These are phyloP conservation scores for Hyperoplus lanceolatus DNA, from an alignment of 2,797 vertebrate genomes.

Conservation along the genomic window DNA sequence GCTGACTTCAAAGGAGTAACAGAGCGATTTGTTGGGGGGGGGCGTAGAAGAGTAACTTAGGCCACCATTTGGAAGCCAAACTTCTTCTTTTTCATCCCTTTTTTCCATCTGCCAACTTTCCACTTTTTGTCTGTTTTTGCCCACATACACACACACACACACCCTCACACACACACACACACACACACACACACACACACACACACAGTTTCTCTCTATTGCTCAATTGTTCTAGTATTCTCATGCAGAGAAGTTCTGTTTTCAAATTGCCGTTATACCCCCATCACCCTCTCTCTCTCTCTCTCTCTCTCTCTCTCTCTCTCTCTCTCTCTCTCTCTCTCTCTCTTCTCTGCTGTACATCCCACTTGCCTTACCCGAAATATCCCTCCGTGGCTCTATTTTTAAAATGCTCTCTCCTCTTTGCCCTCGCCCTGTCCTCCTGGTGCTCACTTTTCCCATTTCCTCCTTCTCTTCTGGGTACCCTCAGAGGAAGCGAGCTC, in stretches of 20 bases:
- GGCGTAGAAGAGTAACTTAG: slow-evolving; percentile 12
- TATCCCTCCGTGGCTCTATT: slow-evolving; percentile 61
- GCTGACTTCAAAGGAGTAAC: no score
- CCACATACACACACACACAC: no score
- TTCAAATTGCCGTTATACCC: slow-evolving; percentile 44
- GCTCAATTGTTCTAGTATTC: not conserved
- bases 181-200: not conserved
- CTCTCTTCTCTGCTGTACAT: slow-evolving; percentile 50
- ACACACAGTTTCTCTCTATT: not conserved
- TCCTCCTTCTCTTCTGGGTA: slow-evolving; percentile 34
- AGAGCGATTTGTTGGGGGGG: no score
- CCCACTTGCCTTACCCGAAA: slow-evolving; percentile 63
- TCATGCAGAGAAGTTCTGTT: slow-evolving; percentile 29
- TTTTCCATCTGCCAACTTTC: slow-evolving; percentile 23
- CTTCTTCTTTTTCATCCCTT: slow-evolving; percentile 29
- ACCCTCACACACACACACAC: no score
- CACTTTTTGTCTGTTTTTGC: no score
- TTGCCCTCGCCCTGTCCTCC: slow-evolving; percentile 64
- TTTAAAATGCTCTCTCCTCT: slow-evolving; percentile 53
- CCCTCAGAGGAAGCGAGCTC: slow-evolving; percentile 50
- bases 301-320: not conserved
- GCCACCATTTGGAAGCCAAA: slow-evolving; percentile 24
- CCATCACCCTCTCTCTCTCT: slow-evolving; percentile 28
- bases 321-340: slow-evolving; percentile 26
- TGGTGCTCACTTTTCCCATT: slow-evolving; percentile 46